Conservation (phyloP, 2,888 invertebrate species). For the Melieria crassipennis region DNA sequence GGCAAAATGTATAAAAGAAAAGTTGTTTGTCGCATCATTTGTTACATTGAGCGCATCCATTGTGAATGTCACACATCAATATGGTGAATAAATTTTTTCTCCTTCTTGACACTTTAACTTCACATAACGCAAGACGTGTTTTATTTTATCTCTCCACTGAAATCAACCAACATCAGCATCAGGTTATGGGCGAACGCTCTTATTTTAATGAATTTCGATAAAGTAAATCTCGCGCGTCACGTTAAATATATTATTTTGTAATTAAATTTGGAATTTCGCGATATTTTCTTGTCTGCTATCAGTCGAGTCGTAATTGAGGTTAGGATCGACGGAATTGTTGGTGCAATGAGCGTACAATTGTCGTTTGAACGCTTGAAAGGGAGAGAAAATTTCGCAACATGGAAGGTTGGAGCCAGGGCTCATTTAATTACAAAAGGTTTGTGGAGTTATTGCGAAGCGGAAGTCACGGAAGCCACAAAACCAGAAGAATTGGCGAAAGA, state of each 20-base stretch:
- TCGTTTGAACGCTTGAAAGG: constrained; percentile 19
- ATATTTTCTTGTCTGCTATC: too few relatives aligned
- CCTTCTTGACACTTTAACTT: not conserved
- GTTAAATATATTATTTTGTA: too few relatives aligned
- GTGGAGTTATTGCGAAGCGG: constrained; percentile 16
- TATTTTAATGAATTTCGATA: too few relatives aligned
- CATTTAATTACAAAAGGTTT: constrained; percentile 27
- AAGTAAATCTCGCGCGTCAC: too few relatives aligned
- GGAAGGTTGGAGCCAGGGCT: constrained; percentile 25
- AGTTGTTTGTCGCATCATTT: too few relatives aligned
- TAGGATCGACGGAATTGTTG: too few relatives aligned
- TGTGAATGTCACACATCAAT: not conserved
- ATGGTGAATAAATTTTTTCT: not conserved
- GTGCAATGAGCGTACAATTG: constrained; percentile 16
- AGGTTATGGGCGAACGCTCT: not conserved
- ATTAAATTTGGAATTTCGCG: too few relatives aligned
- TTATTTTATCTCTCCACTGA: constrained; percentile 8
- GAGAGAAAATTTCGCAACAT: constrained; percentile 21
- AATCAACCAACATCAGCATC: not conserved
- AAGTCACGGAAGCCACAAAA: constrained; percentile 5
- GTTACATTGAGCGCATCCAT: too few relatives aligned
- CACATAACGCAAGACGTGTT: not conserved
- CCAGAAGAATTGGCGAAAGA: not conserved
- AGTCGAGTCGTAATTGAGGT: too few relatives aligned
- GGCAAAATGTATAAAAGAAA: too few relatives aligned